Conservation (phyloP, 2,888 invertebrate genomes). For the Drosophila maculinotata region DNA sequence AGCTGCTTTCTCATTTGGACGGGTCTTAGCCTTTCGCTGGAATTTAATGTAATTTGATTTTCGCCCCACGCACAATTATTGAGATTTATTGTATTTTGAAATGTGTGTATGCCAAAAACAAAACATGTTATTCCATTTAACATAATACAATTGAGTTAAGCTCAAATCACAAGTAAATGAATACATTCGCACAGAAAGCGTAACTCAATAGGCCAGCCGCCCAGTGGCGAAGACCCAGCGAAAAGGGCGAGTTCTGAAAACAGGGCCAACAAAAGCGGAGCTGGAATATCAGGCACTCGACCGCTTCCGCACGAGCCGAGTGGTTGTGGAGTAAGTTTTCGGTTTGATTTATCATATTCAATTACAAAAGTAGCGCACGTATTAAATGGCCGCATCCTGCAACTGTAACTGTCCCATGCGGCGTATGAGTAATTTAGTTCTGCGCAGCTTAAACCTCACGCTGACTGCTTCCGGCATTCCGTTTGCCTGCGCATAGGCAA, state of each 20-base stretch:
- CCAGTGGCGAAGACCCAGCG: neutral
- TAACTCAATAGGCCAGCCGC: conserved; percentile 37
- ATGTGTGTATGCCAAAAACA: conserved; percentile 31
- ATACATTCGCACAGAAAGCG: conserved; percentile 24
- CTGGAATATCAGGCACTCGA: conserved; percentile 12
- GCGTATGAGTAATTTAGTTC: conserved; percentile 73
- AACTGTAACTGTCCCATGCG: conserved; percentile 34
- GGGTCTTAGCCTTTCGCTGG: conserved; percentile 47
- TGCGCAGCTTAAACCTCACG: conserved; percentile 19
- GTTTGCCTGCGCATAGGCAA: conserved; percentile 58
- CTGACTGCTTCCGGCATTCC: conserved; percentile 40
- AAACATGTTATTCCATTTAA: conserved; percentile 52
- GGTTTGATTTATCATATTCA: conserved; percentile 83
- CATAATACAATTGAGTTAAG: conserved; percentile 59
- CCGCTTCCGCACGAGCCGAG: conserved; percentile 73
- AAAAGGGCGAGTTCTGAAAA: conserved; percentile 1
- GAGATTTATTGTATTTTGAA: conserved; percentile 79
- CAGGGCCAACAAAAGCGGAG: conserved; percentile 28
- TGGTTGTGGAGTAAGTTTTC: conserved; percentile 38
- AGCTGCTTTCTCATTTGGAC: conserved; percentile 53
- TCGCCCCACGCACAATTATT: conserved; percentile 60
- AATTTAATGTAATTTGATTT: conserved; percentile 78
- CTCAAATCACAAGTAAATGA: conserved; percentile 44
- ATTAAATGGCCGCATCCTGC: conserved; percentile 73
- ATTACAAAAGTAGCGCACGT: conserved; percentile 77